Conservation (phyloP, 2,888 invertebrate genomes). For the Dendrolimus pini region DNA sequence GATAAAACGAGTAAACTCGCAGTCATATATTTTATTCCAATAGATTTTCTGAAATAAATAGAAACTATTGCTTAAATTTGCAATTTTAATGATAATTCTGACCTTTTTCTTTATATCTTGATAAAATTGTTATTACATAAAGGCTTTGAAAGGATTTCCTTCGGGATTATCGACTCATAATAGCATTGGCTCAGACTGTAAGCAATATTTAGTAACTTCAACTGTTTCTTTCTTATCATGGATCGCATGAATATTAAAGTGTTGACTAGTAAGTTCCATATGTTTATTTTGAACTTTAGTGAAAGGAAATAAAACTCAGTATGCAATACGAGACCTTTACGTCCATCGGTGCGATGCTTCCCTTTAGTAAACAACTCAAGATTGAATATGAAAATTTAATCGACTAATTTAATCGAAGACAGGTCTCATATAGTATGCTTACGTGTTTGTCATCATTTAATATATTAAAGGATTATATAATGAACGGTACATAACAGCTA, state of each 20-base stretch:
- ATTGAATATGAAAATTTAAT: slow-evolving; percentile 90
- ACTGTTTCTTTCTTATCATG: slow-evolving; percentile 35
- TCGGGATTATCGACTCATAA: background rate
- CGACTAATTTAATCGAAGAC: slow-evolving; percentile 81
- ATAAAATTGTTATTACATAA: too few relatives aligned
- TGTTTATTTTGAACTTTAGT: slow-evolving; percentile 14
- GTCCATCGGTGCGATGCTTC: slow-evolving; percentile 45
- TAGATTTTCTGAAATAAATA: too few relatives aligned
- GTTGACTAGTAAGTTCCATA: slow-evolving; percentile 1
- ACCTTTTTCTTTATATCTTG: too few relatives aligned
- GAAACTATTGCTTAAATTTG: too few relatives aligned
- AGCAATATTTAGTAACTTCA: slow-evolving; percentile 25
- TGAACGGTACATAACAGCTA: too few relatives aligned
- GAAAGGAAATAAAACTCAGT: slow-evolving; percentile 14
- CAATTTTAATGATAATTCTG: too few relatives aligned
- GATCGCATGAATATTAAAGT: slow-evolving; percentile 37
- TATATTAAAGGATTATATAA: slow-evolving; percentile 28
- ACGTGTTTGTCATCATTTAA: slow-evolving; percentile 33
- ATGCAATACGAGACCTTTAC: slow-evolving; percentile 12
- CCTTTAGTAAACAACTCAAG: slow-evolving; percentile 81
- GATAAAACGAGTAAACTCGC: too few relatives aligned
- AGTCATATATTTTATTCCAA: too few relatives aligned
- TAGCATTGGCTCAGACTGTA: slow-evolving; percentile 10
- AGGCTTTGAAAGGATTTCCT: background rate
- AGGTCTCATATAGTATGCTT: slow-evolving; percentile 34